Percentiles rank a stretch among this genome's conserved stretches.
Conservation (phyloP, 2,888 invertebrate species). For the Tetragonula carbonaria region DNA sequence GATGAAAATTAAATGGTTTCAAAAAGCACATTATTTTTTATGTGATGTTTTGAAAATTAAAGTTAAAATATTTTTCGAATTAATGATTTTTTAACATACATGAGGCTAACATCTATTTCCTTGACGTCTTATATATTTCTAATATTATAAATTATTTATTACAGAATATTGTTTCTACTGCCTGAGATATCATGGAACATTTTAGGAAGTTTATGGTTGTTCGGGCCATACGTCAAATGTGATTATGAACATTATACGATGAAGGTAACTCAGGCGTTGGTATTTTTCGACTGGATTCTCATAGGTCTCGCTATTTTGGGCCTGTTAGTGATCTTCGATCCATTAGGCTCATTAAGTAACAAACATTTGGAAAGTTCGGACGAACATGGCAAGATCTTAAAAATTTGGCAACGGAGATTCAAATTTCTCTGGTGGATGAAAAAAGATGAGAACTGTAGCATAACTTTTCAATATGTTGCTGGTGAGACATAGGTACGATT, state of each 20-base stretch:
- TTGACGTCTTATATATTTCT: not conserved
- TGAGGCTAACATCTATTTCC: no score
- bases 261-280: conserved; percentile 90
- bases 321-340: conserved; percentile 92
- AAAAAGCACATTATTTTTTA: no score
- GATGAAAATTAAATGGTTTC: no score
- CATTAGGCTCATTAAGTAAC: conserved; percentile 86
- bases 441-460: conserved; percentile 90
- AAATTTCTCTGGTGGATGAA: conserved; percentile 90
- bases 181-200: conserved; percentile 92
- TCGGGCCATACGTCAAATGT: conserved; percentile 89
- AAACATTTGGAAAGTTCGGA: conserved; percentile 85
- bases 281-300: conserved; percentile 93
- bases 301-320: conserved; percentile 90
- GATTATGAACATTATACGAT: conserved; percentile 89
- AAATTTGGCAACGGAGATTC: conserved; percentile 90
- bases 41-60: no score
- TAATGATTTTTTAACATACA: no score
- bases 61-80: no score
- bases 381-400: conserved; percentile 89
- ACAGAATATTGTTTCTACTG: conserved; percentile 89
- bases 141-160: conserved; percentile 21
- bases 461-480: conserved; percentile 92
- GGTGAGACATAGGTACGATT: conserved; percentile 85
- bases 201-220: conserved; percentile 93